A percentile compares a stretch with the other conserved stretches of the same genome.
Conservation (phyloP, 2,113 vertebrate genomes). For the Nannobrachium achirus region DNA sequence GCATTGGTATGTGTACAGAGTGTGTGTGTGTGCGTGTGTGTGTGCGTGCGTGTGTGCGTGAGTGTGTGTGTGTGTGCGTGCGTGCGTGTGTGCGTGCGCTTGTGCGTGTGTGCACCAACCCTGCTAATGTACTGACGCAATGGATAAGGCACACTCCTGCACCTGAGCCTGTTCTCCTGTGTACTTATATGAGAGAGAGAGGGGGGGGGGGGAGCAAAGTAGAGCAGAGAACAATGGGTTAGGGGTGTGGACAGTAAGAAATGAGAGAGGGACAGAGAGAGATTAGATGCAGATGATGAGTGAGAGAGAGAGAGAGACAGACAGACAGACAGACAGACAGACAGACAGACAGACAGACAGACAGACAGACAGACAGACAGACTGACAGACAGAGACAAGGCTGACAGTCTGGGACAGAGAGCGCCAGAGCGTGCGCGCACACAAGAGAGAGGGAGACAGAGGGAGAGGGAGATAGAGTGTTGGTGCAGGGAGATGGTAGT, state of each 20-base stretch:
- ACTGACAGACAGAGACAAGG: background rate
- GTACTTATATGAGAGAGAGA: background rate
- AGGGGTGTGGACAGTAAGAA: background rate
- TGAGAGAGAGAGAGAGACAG: conserved; percentile 5
- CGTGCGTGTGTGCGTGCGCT: background rate
- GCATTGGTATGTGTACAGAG: too few relatives aligned
- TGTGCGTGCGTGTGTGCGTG: conserved; percentile 1
- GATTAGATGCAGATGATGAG: background rate
- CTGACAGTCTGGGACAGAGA: background rate
- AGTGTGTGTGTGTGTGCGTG: background rate
- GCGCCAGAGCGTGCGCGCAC: background rate
- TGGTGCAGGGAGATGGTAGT: too few relatives aligned
- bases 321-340: background rate
- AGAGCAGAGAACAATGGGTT: too few relatives aligned
- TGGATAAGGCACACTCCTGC: too few relatives aligned
- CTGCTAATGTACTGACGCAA: background rate
- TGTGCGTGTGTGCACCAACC: conserved; percentile 50
- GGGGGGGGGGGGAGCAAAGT: background rate
- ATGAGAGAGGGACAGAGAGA: background rate
- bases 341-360: conserved; percentile 29
- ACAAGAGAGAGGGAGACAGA: conserved; percentile 14
- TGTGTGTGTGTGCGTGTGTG: background rate
- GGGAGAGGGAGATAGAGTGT: background rate
- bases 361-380: background rate
- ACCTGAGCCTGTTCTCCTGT: too few relatives aligned